Percentiles rank a stretch among this genome's conserved stretches.
These are phyloP conservation scores for Drosophila parvula DNA, from an alignment of 1,140 invertebrate species.

Conservation along the genomic window DNA sequence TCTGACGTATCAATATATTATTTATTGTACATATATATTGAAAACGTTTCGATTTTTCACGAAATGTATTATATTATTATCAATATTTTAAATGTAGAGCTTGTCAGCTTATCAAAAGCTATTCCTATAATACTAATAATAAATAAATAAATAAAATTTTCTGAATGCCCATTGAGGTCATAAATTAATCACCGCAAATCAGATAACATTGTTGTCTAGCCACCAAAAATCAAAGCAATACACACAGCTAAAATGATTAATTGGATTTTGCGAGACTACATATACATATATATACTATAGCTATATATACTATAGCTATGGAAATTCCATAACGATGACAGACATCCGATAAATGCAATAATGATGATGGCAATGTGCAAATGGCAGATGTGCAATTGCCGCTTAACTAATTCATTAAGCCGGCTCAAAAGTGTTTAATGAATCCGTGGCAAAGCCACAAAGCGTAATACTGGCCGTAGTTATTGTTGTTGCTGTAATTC, in stretches of 20 bases:
- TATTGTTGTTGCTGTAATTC: conserved; percentile 31
- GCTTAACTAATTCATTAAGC: conserved; percentile 46
- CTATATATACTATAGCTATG: too few relatives aligned
- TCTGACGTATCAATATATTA: too few relatives aligned
- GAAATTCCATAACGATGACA: conserved; percentile 8
- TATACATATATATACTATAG: too few relatives aligned
- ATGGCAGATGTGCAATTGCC: conserved; percentile 18
- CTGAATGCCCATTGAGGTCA: not conserved
- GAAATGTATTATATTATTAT: too few relatives aligned
- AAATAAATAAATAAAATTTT: not conserved
- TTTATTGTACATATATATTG: too few relatives aligned
- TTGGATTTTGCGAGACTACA: conserved; percentile 14
- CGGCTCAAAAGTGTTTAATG: conserved; percentile 49
- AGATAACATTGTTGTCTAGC: not conserved
- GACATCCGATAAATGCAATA: conserved; percentile 27
- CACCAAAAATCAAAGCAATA: conserved; percentile 6
- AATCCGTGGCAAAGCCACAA: conserved; percentile 12
- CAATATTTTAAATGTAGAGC: too few relatives aligned
- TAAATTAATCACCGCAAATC: conserved; percentile 5
- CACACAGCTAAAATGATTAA: conserved; percentile 11
- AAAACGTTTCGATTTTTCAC: too few relatives aligned
- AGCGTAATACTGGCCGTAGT: conserved; percentile 4
- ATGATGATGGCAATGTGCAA: conserved; percentile 17
- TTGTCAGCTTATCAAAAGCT: too few relatives aligned
- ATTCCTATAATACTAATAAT: too few relatives aligned